Conservation (phyloP, 2,113 vertebrate genomes). For the Ceratotherium simum region DNA sequence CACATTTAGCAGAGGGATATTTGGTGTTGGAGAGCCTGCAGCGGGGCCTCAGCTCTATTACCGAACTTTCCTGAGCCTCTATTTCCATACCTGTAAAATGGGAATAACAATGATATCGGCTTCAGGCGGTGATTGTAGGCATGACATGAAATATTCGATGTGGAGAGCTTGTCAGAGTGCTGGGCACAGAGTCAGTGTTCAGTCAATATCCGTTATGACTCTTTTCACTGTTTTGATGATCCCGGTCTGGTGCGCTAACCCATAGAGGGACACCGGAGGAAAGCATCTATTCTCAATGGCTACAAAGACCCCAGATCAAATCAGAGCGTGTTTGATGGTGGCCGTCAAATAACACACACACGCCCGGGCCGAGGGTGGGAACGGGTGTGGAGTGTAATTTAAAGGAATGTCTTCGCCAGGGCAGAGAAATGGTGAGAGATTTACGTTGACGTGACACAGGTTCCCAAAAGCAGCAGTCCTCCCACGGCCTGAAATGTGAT, state of each 20-base stretch:
- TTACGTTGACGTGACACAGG: conserved; percentile 58
- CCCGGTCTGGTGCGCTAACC: background rate
- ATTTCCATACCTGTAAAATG: background rate
- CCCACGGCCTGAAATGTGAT: conserved; percentile 26
- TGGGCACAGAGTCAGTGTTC: background rate
- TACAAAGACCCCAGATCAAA: conserved; percentile 6
- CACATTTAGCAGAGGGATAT: background rate
- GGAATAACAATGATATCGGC: background rate
- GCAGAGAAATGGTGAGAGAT: conserved; percentile 56
- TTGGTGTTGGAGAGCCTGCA: background rate
- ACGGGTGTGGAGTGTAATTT: background rate
- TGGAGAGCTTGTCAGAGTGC: background rate
- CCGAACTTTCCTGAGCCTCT: background rate
- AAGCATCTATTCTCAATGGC: background rate
- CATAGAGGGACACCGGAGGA: background rate
- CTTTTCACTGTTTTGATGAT: background rate
- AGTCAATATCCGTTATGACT: background rate
- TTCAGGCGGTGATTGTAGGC: background rate
- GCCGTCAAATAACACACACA: background rate
- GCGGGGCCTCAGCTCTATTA: background rate
- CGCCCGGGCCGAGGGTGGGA: background rate
- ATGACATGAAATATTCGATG: background rate
- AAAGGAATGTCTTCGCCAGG: conserved; percentile 20
- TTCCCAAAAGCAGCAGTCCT: conserved; percentile 50
- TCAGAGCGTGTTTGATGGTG: background rate